These are phyloP conservation scores for Paguma larvata DNA, from an alignment of 2,797 vertebrate genomes.

Conservation along the genomic window DNA sequence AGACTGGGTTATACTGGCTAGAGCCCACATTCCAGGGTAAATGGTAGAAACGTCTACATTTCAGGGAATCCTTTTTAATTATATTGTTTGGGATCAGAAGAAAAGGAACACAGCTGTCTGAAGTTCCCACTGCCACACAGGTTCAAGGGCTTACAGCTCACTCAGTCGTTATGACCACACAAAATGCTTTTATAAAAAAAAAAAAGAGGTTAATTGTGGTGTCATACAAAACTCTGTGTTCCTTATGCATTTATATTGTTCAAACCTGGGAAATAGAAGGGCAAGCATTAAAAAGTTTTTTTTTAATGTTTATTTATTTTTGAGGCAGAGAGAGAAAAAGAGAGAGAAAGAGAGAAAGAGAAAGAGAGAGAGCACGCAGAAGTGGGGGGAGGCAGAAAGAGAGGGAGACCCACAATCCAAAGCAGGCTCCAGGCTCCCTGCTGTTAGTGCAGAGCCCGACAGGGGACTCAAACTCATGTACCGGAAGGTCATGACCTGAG, in stretches of 20 bases:
- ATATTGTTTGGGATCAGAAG: conserved; percentile 87
- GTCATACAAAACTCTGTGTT: background rate
- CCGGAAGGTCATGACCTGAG: too few species aligned
- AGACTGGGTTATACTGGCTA: conserved; percentile 84
- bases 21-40: conserved; percentile 86
- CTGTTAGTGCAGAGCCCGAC: too few species aligned
- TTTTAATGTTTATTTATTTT: too few species aligned
- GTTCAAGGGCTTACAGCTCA: conserved; percentile 71
- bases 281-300: background rate
- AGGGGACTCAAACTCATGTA: too few species aligned
- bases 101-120: conserved; percentile 86
- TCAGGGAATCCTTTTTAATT: conserved; percentile 88
- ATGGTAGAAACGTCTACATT: conserved; percentile 85
- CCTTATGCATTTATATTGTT: background rate
- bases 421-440: too few species aligned
- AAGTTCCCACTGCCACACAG: conserved; percentile 81
- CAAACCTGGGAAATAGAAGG: background rate
- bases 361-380: too few species aligned
- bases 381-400: too few species aligned
- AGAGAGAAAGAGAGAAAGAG: too few species aligned
- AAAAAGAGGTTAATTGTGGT: background rate
- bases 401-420: too few species aligned
- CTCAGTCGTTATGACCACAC: background rate
- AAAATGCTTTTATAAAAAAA: background rate
- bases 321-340: too few species aligned